phyloP scores from a whole-genome alignment of 2,797 vertebrate genomes.

The Cryptoblepharus egeriae region DNA sequence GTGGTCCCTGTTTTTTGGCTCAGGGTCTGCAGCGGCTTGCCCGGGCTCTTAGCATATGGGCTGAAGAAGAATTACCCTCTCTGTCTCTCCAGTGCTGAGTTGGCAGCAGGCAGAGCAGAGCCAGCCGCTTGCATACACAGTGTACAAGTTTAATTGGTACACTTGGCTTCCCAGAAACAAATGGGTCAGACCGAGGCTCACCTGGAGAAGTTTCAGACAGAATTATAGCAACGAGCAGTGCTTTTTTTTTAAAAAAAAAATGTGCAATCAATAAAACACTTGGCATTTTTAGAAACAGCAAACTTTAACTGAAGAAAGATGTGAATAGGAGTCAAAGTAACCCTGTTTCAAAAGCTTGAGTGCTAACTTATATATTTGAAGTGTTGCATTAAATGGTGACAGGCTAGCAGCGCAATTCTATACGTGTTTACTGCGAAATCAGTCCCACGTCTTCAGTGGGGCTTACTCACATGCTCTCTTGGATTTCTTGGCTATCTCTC shows the following conservation, averaged over 20 bases:
- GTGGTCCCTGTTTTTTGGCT: background rate
- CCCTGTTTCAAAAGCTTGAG: background rate
- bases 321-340: background rate
- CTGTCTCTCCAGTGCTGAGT: background rate
- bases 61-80: background rate
- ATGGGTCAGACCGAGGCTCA: background rate
- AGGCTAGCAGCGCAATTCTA: no score
- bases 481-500: no score
- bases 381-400: no score
- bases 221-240: background rate
- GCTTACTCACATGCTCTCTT: no score
- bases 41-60: background rate
- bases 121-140: background rate
- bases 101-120: background rate
- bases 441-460: no score
- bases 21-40: background rate
- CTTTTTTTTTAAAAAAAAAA: background rate
- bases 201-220: background rate
- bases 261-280: background rate
- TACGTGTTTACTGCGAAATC: no score
- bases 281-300: background rate
- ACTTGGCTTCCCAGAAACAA: background rate
- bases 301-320: background rate
- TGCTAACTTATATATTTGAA: no score
- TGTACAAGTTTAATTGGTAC: background rate